Evolutionary conservation across 2,113 vertebrate genomes (phyloP).

Genomic region (Oncorhynchus gorbuscha): DNA sequence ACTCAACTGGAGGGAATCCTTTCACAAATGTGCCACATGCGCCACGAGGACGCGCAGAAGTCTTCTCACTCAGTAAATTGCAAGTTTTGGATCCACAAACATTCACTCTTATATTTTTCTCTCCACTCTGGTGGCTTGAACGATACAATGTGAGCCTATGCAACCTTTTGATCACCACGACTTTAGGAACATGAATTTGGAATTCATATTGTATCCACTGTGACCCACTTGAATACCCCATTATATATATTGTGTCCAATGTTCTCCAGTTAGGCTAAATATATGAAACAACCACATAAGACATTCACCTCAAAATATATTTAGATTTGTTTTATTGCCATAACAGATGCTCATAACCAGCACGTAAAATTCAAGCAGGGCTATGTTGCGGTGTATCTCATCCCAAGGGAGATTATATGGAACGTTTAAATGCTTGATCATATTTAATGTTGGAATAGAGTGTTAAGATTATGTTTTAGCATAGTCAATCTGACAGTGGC

Average conservation of each 20-base stretch:
- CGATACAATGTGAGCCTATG: not conserved
- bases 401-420: not conserved
- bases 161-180: not conserved
- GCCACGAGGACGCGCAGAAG: slow-evolving; percentile 36
- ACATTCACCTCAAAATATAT: not conserved
- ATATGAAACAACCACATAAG: not conserved
- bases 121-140: not conserved
- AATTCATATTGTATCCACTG: not conserved
- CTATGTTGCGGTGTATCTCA: not conserved
- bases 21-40: slow-evolving; percentile 83
- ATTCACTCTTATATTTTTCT: not conserved
- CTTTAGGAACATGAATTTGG: not conserved
- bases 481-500: slow-evolving; percentile 39
- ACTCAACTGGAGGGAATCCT: slow-evolving; percentile 78
- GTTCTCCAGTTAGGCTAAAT: not conserved
- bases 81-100: not conserved
- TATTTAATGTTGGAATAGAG: not conserved
- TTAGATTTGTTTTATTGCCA: not conserved
- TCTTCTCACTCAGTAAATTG: not conserved
- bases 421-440: not conserved
- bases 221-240: not conserved
- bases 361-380: no score
- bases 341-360: no score
- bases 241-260: not conserved
- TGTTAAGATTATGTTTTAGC: not conserved